phyloP scores from a whole-genome alignment of 2,113 vertebrate species.

The Oxyura jamaicensis region DNA sequence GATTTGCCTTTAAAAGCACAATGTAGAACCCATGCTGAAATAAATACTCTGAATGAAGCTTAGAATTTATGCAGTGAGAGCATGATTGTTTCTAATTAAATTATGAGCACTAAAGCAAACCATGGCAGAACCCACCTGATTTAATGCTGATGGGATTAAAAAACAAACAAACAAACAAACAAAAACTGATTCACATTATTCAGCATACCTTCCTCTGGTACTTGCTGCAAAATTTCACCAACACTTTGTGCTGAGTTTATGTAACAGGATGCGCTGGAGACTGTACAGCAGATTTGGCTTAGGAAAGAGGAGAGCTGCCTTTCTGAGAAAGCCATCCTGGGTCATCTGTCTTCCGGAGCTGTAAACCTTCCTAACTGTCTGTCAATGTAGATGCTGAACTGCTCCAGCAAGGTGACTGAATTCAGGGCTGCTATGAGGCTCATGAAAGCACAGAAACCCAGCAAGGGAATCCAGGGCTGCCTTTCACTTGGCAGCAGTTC shows the following conservation, averaged over 20 bases:
- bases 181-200: not conserved
- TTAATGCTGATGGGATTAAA: not conserved
- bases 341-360: not conserved
- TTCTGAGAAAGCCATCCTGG: slow-evolving; percentile 23
- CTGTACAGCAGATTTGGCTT: not conserved
- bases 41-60: not conserved
- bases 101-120: not conserved
- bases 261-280: not conserved
- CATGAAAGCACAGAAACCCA: slow-evolving; percentile 8
- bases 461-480: slow-evolving; percentile 28
- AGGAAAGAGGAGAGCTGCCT: not conserved
- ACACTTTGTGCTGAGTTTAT: not conserved
- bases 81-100: not conserved
- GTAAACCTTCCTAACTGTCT: slow-evolving; percentile 3
- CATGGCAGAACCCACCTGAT: not conserved
- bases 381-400: not conserved
- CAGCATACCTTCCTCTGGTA: not conserved
- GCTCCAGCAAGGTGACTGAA: slow-evolving; percentile 49
- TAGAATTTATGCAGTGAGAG: not conserved
- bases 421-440: not conserved
- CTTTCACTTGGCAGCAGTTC: slow-evolving; percentile 35
- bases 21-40: not conserved
- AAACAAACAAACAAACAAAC: not conserved
- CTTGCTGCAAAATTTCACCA: not conserved
- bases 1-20: not conserved